phyloP scores from a whole-genome alignment of 2,888 invertebrate genomes.

The Diaphora mendica region DNA sequence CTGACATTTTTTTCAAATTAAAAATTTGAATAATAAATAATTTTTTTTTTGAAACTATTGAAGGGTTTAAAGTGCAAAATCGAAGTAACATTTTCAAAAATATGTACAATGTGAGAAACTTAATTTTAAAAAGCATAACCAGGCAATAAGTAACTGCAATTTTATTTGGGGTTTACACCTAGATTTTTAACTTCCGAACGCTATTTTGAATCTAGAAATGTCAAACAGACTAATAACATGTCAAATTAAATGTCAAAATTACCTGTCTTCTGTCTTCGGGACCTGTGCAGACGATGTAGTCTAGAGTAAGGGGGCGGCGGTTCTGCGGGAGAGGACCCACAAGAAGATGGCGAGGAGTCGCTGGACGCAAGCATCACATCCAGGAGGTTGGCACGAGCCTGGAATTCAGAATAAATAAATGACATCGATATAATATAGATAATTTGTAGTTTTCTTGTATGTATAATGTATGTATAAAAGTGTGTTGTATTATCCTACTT shows the following conservation, averaged over 20 bases:
- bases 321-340: conserved; percentile 87
- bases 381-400: conserved; percentile 91
- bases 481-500: background rate
- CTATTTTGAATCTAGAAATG: background rate
- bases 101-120: background rate
- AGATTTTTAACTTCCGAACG: background rate
- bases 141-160: background rate
- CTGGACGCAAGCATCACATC: conserved; percentile 93
- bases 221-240: conserved; percentile 1
- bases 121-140: too few species aligned
- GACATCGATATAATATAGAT: background rate
- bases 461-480: too few species aligned
- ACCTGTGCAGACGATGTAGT: conserved; percentile 89
- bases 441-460: background rate
- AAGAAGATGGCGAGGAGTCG: conserved; percentile 90
- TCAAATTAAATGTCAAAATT: conserved; percentile 37
- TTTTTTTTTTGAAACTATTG: too few species aligned
- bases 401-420: conserved; percentile 30
- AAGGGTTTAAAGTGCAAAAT: background rate
- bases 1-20: background rate
- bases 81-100: background rate
- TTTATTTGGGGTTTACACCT: background rate
- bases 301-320: conserved; percentile 88
- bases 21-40: too few species aligned
- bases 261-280: conserved; percentile 93